Base-by-base conservation (phyloP, 2,888 invertebrate species). In the Drosophila nr. medialis region DNA sequence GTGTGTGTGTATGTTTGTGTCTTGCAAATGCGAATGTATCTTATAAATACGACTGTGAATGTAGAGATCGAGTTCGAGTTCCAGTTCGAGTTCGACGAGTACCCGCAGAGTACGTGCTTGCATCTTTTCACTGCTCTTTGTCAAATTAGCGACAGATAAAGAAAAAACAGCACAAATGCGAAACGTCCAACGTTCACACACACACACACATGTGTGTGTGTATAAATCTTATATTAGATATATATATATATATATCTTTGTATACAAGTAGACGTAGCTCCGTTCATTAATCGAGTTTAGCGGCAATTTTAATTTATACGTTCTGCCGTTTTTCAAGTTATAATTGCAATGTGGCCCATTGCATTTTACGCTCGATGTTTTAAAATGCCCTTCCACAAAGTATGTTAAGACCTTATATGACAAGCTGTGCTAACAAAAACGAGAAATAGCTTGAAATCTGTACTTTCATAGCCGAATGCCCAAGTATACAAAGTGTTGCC, bases 291-390 rank as follows among this genome's bases (percentile, higher is more conserved):
- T 90, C 88, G 69, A 86, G 86, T 90, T 91, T 84, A 86, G 75
- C 79, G 78, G 84, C 84, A 89, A 77, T 81, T 83, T 82, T 69
- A 73, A 80, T 89, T 88, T 80, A 72, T 67, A 77, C 72, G 75
- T 75, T 85, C 83, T 85, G 90, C 86, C 72, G 72, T 75, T 64
- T 59, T 63, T 64, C 67, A 79, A 86, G 56, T 72, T 78, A 66
- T 86, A 89, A 86, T 90, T 90, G 84, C 86, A 90, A 75, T 74
- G 65, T 83, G 87, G 80, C 74, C 86, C 79, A 91, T 91, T 85
- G 80, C 65, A 75, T 82, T 81, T 77, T 77, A 89, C 81, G 84
- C 87, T 83, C 75, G 55, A 69, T 64, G 34, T 53, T 59, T 64
- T 62, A 56, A 34, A 68, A 66, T 65, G 61, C 66, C 38, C 54